A percentile compares a stretch with the other conserved stretches of the same genome.
Conservation (phyloP, 2,797 vertebrate genomes). For the Triplophysa yarkandensis region DNA sequence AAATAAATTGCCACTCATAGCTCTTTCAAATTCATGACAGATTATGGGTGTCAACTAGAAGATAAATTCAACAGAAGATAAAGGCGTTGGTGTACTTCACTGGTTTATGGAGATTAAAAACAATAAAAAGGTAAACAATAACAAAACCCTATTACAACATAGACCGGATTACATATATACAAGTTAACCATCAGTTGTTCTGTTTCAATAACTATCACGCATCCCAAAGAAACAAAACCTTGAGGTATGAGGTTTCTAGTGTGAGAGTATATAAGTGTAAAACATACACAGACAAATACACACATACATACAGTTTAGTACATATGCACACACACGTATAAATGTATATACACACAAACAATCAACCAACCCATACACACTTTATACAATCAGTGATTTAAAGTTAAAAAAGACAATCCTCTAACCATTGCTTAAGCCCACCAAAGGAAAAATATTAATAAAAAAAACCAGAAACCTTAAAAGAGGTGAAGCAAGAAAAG, state of each 20-base stretch:
- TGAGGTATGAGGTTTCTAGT: conserved; percentile 29
- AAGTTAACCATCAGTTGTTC: conserved; percentile 43
- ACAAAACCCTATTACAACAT: conserved; percentile 62
- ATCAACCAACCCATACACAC: conserved; percentile 25
- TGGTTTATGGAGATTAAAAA: conserved; percentile 8
- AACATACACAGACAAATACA: conserved; percentile 34
- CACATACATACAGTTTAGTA: conserved; percentile 53
- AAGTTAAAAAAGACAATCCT: conserved; percentile 2
- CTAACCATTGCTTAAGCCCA: background rate
- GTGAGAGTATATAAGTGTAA: conserved; percentile 8
- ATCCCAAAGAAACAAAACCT: conserved; percentile 11
- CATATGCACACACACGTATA: conserved; percentile 41
- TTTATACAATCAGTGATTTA: conserved; percentile 4
- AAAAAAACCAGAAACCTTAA: conserved; percentile 31
- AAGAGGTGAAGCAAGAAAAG: conserved; percentile 14
- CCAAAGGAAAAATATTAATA: conserved; percentile 28
- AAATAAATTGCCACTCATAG: background rate
- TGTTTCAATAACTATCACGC: conserved; percentile 25
- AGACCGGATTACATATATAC: background rate
- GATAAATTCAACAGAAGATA: too few relatives aligned
- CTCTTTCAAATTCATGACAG: background rate
- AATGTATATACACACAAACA: conserved; percentile 54
- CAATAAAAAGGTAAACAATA: conserved; percentile 45
- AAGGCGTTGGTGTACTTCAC: background rate
- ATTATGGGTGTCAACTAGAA: too few relatives aligned